These are phyloP conservation scores for Palythoa caribaeorum DNA, from an alignment of 92 coral and sea anemone genomes.

Conservation along the genomic window DNA sequence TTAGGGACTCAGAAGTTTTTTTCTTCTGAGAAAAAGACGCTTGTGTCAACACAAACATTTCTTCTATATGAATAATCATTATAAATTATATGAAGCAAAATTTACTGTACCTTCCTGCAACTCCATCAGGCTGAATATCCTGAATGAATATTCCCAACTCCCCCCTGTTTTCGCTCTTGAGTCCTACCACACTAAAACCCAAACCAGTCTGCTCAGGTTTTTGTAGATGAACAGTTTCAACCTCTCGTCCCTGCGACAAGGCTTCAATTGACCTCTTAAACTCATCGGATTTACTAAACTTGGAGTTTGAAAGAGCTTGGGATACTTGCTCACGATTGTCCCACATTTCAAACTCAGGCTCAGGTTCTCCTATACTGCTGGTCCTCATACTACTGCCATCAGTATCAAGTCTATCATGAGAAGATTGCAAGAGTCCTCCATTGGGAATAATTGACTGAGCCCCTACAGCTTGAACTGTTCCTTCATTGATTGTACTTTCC, in stretches of 20 bases:
- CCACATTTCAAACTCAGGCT: slow-evolving; percentile 50
- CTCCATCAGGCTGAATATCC: slow-evolving; percentile 94
- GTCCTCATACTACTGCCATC: slow-evolving; percentile 20
- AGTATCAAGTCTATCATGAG: slow-evolving; percentile 31
- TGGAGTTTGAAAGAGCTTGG: slow-evolving; percentile 71
- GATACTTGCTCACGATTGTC: slow-evolving; percentile 77
- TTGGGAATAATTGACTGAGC: slow-evolving; percentile 9
- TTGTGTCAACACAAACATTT: too few species aligned
- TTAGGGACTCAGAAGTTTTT: too few species aligned
- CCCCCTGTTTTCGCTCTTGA: slow-evolving; percentile 97
- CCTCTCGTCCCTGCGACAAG: slow-evolving; percentile 92
- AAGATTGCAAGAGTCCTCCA: slow-evolving; percentile 14
- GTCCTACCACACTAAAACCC: slow-evolving; percentile 98
- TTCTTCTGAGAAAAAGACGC: too few species aligned
- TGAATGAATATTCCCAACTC: slow-evolving; percentile 97
- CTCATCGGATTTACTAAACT: slow-evolving; percentile 68
- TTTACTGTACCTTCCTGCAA: slow-evolving; percentile 79
- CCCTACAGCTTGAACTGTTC: slow-evolving; percentile 1
- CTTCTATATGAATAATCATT: too few species aligned
- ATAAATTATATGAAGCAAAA: too few species aligned
- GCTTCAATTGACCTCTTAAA: slow-evolving; percentile 80
- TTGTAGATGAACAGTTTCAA: slow-evolving; percentile 87
- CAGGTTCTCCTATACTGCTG: slow-evolving; percentile 38
- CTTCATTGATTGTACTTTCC: slow-evolving; percentile 60
- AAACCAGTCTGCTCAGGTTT: slow-evolving; percentile 95